These are phyloP conservation scores for Saturnia japonica DNA, from an alignment of 2,888 invertebrate species.

Conservation along the genomic window DNA sequence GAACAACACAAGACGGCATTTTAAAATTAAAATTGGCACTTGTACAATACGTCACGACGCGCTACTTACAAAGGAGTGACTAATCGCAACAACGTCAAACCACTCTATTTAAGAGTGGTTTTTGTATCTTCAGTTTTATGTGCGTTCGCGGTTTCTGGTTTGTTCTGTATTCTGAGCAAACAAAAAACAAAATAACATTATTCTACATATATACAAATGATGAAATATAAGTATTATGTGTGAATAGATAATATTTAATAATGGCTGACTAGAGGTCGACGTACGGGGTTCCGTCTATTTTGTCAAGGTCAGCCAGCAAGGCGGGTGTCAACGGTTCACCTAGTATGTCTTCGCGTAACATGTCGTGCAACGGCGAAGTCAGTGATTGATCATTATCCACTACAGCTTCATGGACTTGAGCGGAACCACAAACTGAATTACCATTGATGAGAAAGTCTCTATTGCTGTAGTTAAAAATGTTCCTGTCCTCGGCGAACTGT, in stretches of 20 bases:
- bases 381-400: constrained; percentile 57
- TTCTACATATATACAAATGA: constrained; percentile 55
- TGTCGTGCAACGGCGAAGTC: constrained; percentile 68
- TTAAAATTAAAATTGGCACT: no score
- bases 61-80: no score
- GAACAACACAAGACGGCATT: no score
- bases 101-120: no score
- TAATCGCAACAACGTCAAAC: no score
- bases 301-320: constrained; percentile 73
- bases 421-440: constrained; percentile 72
- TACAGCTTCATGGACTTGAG: constrained; percentile 53
- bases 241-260: constrained; percentile 27
- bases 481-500: constrained; percentile 76
- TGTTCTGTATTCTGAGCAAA: no score
- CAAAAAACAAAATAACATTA: constrained; percentile 54
- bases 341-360: constrained; percentile 69
- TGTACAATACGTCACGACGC: no score
- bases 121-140: no score
- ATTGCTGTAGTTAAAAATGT: constrained; percentile 83
- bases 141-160: no score
- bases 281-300: constrained; percentile 70
- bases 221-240: constrained; percentile 30
- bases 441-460: constrained; percentile 84
- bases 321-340: constrained; percentile 67
- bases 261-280: constrained; percentile 74